Conservation (phyloP, 2,113 vertebrate species). For the Malurus alboscapulatus region DNA sequence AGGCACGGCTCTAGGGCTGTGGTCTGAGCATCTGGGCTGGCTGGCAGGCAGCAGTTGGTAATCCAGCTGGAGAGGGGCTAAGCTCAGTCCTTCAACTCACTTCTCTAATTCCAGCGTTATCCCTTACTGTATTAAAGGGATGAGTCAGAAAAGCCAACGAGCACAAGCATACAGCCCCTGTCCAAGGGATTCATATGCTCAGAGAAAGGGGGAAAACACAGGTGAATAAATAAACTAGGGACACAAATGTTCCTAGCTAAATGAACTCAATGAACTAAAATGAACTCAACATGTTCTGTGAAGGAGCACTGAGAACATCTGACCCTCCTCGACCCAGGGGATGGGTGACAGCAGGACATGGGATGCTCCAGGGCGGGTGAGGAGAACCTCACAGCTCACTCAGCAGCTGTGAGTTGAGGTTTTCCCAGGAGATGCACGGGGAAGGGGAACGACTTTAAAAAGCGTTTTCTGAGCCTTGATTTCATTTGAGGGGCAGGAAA, state of each 20-base stretch:
- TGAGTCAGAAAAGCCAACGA: neutral
- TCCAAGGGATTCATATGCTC: neutral
- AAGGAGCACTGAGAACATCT: neutral
- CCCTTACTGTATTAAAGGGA: neutral
- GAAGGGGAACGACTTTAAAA: neutral
- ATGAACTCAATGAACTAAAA: neutral
- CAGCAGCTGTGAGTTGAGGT: neutral
- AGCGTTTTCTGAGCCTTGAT: neutral
- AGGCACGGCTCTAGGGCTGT: neutral
- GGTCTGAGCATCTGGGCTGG: neutral
- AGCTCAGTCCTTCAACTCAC: neutral
- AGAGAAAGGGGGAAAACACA: neutral
- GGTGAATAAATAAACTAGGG: neutral
- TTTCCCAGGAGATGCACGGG: neutral
- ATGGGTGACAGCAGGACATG: neutral
- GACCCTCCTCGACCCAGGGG: neutral
- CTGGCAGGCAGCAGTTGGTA: neutral
- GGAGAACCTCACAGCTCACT: neutral
- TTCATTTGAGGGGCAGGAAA: neutral
- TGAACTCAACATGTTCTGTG: neutral
- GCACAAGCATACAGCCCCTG: neutral
- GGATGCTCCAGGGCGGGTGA: rapidly evolving
- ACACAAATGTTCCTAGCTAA: neutral
- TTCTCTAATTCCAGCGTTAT: neutral
- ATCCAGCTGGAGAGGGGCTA: neutral